A percentile compares a stretch with the other conserved stretches of the same genome.
phyloP scores from a whole-genome alignment of 2,888 invertebrate species.

The Nomada fabriciana region DNA sequence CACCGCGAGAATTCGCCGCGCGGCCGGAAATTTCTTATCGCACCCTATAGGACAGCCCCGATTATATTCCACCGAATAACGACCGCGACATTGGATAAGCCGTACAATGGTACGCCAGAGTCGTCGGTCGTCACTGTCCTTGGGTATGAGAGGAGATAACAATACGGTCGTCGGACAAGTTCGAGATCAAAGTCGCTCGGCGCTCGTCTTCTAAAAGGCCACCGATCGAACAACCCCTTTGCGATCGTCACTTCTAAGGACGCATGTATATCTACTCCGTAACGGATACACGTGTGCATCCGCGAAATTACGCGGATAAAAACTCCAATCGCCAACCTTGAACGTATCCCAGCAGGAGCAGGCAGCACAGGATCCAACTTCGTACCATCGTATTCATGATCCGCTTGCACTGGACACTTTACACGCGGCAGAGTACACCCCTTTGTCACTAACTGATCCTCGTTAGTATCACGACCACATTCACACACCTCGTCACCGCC shows the following conservation, averaged over 20 bases:
- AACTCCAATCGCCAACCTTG: constrained; percentile 35
- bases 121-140: background rate
- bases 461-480: constrained; percentile 54
- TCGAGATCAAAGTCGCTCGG: background rate
- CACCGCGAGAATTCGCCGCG: background rate
- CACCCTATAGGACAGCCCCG: background rate
- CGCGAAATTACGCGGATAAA: background rate
- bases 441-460: constrained; percentile 24
- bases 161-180: constrained; percentile 6
- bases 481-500: constrained; percentile 10
- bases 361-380: constrained; percentile 42
- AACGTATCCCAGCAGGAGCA: constrained; percentile 49
- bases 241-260: background rate
- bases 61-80: background rate
- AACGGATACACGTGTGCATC: constrained; percentile 16
- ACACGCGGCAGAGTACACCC: constrained; percentile 25
- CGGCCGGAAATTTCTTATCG: constrained; percentile 5
- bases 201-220: background rate
- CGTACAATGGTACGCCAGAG: background rate
- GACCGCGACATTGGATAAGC: background rate
- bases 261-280: constrained; percentile 3
- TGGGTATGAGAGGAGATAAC: background rate
- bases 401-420: constrained; percentile 41
- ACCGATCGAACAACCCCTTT: background rate
- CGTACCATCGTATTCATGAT: constrained; percentile 49